phyloP scores from a whole-genome alignment of 2,888 invertebrate genomes.

The Acleris laterana region DNA sequence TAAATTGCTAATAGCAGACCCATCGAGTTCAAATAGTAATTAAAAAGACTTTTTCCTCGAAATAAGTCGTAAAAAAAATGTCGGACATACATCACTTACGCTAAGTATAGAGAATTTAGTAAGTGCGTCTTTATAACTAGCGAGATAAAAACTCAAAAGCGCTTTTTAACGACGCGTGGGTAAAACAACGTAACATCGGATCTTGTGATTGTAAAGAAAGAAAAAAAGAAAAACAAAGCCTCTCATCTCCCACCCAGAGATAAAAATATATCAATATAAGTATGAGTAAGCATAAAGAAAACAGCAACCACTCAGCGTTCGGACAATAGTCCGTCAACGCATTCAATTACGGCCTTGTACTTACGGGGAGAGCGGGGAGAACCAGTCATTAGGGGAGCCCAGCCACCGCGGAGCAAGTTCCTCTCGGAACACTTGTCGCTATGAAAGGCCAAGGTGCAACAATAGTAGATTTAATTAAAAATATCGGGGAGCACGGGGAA shows the following conservation, averaged over 20 bases:
- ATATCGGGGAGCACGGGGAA: constrained; percentile 53
- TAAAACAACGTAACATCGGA: too few species aligned
- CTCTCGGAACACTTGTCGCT: constrained; percentile 68
- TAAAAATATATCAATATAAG: constrained; percentile 5
- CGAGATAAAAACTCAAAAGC: too few species aligned
- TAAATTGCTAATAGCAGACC: too few species aligned
- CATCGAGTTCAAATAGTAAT: too few species aligned
- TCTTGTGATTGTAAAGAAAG: too few species aligned
- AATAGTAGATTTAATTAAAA: constrained; percentile 71
- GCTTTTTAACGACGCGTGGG: too few species aligned
- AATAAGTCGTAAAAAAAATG: too few species aligned
- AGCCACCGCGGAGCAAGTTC: constrained; percentile 51
- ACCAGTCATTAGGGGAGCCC: constrained; percentile 65
- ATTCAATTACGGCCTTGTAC: constrained; percentile 61
- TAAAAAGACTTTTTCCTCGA: too few species aligned
- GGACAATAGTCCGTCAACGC: constrained; percentile 47
- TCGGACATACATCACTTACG: too few species aligned
- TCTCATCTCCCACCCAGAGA: not conserved
- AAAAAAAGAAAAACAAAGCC: too few species aligned
- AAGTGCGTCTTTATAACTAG: too few species aligned
- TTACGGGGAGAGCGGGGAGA: constrained; percentile 42
- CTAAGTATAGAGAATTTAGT: too few species aligned
- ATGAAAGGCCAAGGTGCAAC: constrained; percentile 75
- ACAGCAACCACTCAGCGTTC: constrained; percentile 18
- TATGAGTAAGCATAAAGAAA: constrained; percentile 20